Base-by-base conservation (phyloP, 2,113 vertebrate species). In the Geococcyx californianus region DNA sequence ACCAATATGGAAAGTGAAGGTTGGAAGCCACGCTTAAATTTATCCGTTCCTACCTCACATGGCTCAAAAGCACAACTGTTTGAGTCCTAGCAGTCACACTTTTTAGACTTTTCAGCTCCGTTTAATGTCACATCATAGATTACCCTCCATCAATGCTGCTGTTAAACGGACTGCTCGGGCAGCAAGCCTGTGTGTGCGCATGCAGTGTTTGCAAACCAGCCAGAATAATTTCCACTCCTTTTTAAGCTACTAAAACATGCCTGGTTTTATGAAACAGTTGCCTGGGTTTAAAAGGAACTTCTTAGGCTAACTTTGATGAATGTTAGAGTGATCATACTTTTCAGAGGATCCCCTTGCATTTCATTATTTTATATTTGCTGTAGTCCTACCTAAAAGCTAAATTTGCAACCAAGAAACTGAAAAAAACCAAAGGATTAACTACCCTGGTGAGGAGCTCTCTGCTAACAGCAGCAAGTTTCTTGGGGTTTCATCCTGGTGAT, bases 211-310 rank as follows among this genome's bases (percentile, higher is more conserved):
- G 89, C 92, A 86, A 87, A 90, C 4, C 74, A 70, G 78, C 93
- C 16, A 7, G 80, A 80, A 96, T 75, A 97, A 96, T 97, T 97
- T 97, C 97, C 97, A 97, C 94, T 97, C 97, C 97, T 97, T 97
- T 97, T 97, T 96, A 97, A 98, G 98, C 87, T 95, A 47, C 90
- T 90, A 75, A 85, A 95, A 94, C 51, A 93, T 75, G 47, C 40
- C 69, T 95, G 87, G 82, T 67, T 93, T 84, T 93, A 75, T 70
- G 68, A 81, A 92, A 68, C 64, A 76, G 52, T 69, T 84, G 51
- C 68, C 19, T 34, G 51, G 38, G 78, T 93, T 93, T 87, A 74
- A 72, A 80, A 89, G 75, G 31, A 89, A 77, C 83, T 90, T 47
- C 64, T 86, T n/a, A 28, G 60, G 60, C 31, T 86, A 87, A 81